Evolutionary conservation across 2,888 invertebrate species (phyloP).

Genomic region (Philaethria dido): DNA sequence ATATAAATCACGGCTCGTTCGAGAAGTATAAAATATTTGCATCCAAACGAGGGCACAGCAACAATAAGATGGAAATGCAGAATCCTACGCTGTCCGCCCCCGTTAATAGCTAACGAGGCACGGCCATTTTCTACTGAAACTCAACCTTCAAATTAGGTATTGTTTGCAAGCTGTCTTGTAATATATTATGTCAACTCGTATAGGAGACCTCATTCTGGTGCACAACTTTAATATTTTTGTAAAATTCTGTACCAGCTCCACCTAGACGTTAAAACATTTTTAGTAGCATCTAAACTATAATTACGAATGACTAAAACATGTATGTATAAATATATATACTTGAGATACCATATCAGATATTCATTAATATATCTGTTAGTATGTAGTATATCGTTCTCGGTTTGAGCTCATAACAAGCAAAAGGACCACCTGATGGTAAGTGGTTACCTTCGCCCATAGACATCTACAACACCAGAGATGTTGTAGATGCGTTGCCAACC

Average conservation of each 20-base stretch:
- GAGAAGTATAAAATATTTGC: conserved; percentile 59
- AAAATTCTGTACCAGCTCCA: too few relatives aligned
- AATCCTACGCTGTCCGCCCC: conserved; percentile 48
- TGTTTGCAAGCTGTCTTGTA: background rate
- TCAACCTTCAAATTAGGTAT: conserved; percentile 10
- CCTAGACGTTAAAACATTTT: background rate
- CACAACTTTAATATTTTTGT: background rate
- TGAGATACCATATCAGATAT: too few relatives aligned
- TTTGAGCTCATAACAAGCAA: too few relatives aligned
- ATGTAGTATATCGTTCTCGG: too few relatives aligned
- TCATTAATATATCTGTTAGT: too few relatives aligned
- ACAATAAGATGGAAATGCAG: conserved; percentile 77
- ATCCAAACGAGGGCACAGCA: conserved; percentile 72
- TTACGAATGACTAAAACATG: too few relatives aligned
- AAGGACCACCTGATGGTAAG: too few relatives aligned
- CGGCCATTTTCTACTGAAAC: conserved; percentile 3
- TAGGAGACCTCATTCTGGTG: background rate
- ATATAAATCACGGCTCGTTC: conserved; percentile 11
- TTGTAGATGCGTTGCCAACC: too few relatives aligned
- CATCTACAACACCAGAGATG: too few relatives aligned
- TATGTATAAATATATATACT: too few relatives aligned
- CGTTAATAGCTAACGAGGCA: conserved; percentile 28
- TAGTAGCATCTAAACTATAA: too few relatives aligned
- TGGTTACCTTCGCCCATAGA: too few relatives aligned
- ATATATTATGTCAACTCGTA: background rate